phyloP scores from a whole-genome alignment of 2,888 invertebrate species.

The Andrena dorsata region DNA sequence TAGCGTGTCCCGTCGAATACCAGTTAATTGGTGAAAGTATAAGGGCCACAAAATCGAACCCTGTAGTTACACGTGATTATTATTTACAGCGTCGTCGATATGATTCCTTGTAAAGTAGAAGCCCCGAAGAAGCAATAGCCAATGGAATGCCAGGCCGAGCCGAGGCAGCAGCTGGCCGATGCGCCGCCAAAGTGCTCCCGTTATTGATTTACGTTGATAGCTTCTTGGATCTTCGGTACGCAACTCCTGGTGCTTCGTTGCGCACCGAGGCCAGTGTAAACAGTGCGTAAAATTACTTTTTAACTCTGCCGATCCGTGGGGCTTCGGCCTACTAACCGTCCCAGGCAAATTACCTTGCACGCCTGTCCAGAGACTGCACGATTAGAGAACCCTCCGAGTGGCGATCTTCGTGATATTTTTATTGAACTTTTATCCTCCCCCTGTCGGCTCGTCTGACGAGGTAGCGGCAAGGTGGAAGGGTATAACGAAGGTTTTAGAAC shows the following conservation, averaged over 20 bases:
- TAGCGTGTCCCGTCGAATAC: conserved; percentile 50
- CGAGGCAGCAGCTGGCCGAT: conserved; percentile 80
- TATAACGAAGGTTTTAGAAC: not conserved
- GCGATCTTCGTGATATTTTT: conserved; percentile 14
- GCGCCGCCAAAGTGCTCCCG: conserved; percentile 80
- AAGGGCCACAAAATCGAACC: conserved; percentile 37
- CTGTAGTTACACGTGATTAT: conserved; percentile 64
- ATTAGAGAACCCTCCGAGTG: conserved; percentile 32
- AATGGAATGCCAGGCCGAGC: conserved; percentile 73
- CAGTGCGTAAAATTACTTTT: conserved; percentile 75
- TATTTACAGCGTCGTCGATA: conserved; percentile 75
- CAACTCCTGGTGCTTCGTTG: conserved; percentile 48
- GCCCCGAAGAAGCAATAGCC: conserved; percentile 70
- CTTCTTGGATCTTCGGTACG: conserved; percentile 72
- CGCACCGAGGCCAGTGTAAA: conserved; percentile 70
- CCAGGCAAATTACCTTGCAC: conserved; percentile 55
- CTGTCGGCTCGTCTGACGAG: not conserved
- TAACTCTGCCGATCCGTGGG: conserved; percentile 36
- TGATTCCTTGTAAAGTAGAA: conserved; percentile 74
- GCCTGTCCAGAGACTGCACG: conserved; percentile 29
- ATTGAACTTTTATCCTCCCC: conserved; percentile 20
- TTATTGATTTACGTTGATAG: conserved; percentile 83
- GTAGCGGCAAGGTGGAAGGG: not conserved
- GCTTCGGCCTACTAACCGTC: conserved; percentile 24
- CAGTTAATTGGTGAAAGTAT: conserved; percentile 71